Percentiles rank a stretch among this genome's conserved stretches.
These are phyloP conservation scores for Drosophila orena DNA, from an alignment of 1,140 invertebrate genomes.

Conservation along the genomic window DNA sequence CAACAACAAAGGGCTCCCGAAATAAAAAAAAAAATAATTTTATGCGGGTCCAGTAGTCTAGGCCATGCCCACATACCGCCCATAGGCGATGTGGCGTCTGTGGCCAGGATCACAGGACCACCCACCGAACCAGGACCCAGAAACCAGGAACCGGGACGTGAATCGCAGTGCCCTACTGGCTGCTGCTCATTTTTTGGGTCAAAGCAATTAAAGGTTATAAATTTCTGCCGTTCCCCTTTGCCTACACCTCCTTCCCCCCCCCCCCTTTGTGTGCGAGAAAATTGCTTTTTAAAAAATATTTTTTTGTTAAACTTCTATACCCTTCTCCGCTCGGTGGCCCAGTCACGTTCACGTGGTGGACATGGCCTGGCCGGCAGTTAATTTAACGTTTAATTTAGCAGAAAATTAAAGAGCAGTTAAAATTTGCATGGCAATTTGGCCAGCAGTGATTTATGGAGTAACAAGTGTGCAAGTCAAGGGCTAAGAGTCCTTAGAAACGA, in stretches of 20 bases:
- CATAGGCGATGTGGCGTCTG: conserved; percentile 75
- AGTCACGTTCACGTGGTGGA: conserved; percentile 57
- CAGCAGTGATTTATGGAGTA: conserved; percentile 64
- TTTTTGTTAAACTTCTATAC: conserved; percentile 40
- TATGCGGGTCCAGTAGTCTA: conserved; percentile 56
- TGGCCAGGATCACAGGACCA: conserved; percentile 43
- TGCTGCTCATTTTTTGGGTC: conserved; percentile 74
- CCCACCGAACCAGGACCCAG: conserved; percentile 14
- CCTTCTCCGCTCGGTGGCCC: conserved; percentile 1
- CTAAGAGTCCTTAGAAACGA: conserved; percentile 2
- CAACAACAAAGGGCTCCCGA: conserved; percentile 16
- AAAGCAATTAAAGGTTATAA: conserved; percentile 84
- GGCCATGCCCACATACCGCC: conserved; percentile 21
- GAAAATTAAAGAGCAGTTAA: conserved; percentile 82
- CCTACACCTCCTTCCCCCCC: background rate
- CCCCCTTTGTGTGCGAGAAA: conserved; percentile 63
- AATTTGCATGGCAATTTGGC: conserved; percentile 75
- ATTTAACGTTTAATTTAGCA: conserved; percentile 81
- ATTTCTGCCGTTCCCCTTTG: conserved; percentile 44
- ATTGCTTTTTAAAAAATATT: conserved; percentile 35
- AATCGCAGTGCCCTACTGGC: conserved; percentile 7
- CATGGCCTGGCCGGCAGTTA: conserved; percentile 49
- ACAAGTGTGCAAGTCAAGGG: conserved; percentile 13
- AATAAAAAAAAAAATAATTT: conserved; percentile 43
- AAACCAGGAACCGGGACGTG: no score